Conservation (phyloP, 2,797 vertebrate species). For the Falco rusticolus region DNA sequence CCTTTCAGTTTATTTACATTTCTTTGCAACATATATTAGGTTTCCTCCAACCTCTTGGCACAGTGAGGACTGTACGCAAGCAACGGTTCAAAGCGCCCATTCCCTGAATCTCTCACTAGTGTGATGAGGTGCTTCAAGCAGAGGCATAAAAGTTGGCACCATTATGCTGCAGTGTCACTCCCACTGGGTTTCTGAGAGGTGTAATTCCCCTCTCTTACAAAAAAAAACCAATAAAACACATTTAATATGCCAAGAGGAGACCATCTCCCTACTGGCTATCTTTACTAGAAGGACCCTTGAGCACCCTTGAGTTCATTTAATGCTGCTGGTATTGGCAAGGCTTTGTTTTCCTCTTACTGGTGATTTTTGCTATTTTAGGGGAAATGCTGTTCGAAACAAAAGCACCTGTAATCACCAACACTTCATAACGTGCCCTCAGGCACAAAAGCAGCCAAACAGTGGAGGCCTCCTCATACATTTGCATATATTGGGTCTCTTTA, state of each 20-base stretch:
- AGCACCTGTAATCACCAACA: constrained; percentile 36
- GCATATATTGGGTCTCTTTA: constrained; percentile 47
- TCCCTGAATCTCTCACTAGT: not conserved
- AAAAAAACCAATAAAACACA: not conserved
- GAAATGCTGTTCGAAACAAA: constrained; percentile 45
- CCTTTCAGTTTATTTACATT: not conserved
- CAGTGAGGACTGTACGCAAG: accelerated
- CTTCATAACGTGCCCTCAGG: constrained; percentile 26
- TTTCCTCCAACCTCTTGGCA: not conserved
- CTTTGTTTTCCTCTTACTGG: constrained; percentile 23
- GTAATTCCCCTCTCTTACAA: not conserved
- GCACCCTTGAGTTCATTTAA: constrained; percentile 40
- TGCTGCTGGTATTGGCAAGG: constrained; percentile 31
- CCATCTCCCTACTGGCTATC: not conserved
- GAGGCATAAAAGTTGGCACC: not conserved
- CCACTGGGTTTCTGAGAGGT: not conserved
- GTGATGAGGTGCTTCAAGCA: not conserved
- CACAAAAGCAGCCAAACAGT: constrained; percentile 9
- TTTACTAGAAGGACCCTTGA: constrained; percentile 23
- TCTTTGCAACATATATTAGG: not conserved
- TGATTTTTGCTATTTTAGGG: constrained; percentile 53
- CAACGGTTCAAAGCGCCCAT: not conserved
- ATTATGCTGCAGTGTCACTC: not conserved
- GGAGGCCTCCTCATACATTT: constrained; percentile 19
- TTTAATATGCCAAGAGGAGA: constrained; percentile 4